phyloP scores from a whole-genome alignment of 2,888 invertebrate species.

The Ectropis crepuscularia region DNA sequence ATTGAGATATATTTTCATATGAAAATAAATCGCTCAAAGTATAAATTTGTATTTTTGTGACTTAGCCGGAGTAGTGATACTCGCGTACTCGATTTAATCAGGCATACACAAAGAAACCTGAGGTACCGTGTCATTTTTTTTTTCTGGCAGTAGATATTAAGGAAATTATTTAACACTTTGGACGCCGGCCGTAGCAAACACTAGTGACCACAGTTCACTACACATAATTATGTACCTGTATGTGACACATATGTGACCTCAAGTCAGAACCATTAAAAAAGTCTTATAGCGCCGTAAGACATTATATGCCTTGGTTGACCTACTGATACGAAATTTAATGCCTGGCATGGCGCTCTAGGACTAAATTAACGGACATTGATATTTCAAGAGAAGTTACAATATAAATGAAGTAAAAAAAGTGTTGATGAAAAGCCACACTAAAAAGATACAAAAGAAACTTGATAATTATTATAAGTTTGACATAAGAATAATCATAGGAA shows the following conservation, averaged over 20 bases:
- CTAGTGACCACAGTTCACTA: background rate
- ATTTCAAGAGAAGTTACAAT: background rate
- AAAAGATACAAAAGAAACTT: no score
- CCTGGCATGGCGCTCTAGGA: constrained; percentile 11
- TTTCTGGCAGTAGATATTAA: no score
- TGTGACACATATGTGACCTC: constrained; percentile 14
- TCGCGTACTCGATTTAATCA: no score
- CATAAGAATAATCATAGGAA: constrained; percentile 4
- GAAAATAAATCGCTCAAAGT: no score
- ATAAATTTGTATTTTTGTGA: no score
- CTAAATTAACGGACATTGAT: constrained; percentile 11
- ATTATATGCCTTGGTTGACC: background rate
- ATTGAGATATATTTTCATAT: no score
- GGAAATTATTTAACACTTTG: background rate
- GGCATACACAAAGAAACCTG: no score
- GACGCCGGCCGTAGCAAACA: constrained; percentile 1
- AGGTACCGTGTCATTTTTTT: no score
- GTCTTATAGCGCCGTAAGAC: constrained; percentile 3
- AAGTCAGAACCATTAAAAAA: constrained; percentile 8
- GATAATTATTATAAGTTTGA: no score
- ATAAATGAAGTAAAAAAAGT: no score
- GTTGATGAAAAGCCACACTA: no score
- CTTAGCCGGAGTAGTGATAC: no score
- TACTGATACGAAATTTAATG: constrained; percentile 11
- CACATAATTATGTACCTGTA: background rate